A percentile compares a stretch with the other conserved stretches of the same genome.
phyloP scores from a whole-genome alignment of 1,140 invertebrate genomes.

The Drosophila sulfurigaster region DNA sequence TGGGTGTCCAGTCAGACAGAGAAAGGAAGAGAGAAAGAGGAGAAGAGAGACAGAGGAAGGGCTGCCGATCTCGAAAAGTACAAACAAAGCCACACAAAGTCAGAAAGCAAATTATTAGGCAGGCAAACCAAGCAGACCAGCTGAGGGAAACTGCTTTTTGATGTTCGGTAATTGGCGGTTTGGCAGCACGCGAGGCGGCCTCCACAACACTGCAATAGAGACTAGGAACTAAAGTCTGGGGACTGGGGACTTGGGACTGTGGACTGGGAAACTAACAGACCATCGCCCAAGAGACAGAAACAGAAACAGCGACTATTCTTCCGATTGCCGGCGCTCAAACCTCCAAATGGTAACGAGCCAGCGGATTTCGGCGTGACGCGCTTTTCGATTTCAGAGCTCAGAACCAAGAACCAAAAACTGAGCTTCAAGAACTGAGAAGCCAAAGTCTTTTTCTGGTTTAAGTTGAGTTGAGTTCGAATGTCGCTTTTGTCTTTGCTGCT shows the following conservation, averaged over 20 bases:
- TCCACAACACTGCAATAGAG: slow-evolving; percentile 28
- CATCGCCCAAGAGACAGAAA: slow-evolving; percentile 30
- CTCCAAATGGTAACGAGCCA: slow-evolving; percentile 73
- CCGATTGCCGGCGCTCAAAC: slow-evolving; percentile 67
- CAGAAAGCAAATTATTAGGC: slow-evolving; percentile 78
- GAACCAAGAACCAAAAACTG: slow-evolving; percentile 3
- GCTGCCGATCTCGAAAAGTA: slow-evolving; percentile 53
- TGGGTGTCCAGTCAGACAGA: slow-evolving; percentile 60
- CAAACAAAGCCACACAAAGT: slow-evolving; percentile 77
- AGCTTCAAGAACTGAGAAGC: not conserved
- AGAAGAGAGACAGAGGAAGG: slow-evolving; percentile 15
- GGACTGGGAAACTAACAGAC: slow-evolving; percentile 18
- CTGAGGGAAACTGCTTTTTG: slow-evolving; percentile 76
- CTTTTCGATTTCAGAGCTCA: slow-evolving; percentile 55
- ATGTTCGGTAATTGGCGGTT: slow-evolving; percentile 82
- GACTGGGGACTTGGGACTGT: not conserved
- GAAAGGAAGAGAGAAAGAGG: not conserved
- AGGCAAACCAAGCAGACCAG: slow-evolving; percentile 55
- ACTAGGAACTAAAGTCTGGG: slow-evolving; percentile 7
- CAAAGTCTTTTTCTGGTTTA: slow-evolving; percentile 20
- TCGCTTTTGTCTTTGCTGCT: slow-evolving; percentile 55
- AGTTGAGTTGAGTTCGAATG: slow-evolving; percentile 54
- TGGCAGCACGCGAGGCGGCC: slow-evolving; percentile 78
- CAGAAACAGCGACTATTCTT: slow-evolving; percentile 48
- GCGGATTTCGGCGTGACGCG: slow-evolving; percentile 75